phyloP scores from a whole-genome alignment of 2,888 invertebrate species.

The Dynastes hyllus region DNA sequence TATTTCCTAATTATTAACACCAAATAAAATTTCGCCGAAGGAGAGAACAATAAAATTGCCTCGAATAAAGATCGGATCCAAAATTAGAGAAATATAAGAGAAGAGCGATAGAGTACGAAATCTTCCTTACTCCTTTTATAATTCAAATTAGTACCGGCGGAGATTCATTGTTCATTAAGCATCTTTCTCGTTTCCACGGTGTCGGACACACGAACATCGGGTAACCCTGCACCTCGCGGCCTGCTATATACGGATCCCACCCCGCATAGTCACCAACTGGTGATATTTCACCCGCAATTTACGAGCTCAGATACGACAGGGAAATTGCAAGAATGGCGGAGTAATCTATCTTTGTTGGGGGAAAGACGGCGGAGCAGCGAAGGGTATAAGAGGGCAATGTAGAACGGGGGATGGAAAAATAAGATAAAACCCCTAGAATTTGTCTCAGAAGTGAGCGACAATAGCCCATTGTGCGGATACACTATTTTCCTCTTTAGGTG shows the following conservation, averaged over 20 bases:
- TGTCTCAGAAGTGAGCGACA: constrained; percentile 70
- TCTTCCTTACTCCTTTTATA: constrained; percentile 41
- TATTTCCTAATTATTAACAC: constrained; percentile 24
- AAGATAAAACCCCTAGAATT: constrained; percentile 71
- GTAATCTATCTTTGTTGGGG: constrained; percentile 90
- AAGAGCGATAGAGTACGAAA: constrained; percentile 16
- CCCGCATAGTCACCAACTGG: constrained; percentile 69
- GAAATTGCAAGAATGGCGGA: constrained; percentile 95
- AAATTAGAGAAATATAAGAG: constrained; percentile 30
- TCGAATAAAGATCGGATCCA: constrained; percentile 15
- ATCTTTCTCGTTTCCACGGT: constrained; percentile 54
- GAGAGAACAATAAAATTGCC: not conserved
- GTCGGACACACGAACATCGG: constrained; percentile 56
- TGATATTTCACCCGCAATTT: constrained; percentile 90
- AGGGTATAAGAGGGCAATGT: constrained; percentile 3
- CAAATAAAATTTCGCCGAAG: constrained; percentile 16
- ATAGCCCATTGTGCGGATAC: constrained; percentile 68
- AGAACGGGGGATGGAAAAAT: constrained; percentile 65
- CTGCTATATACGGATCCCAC: constrained; percentile 60
- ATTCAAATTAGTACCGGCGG: constrained; percentile 45
- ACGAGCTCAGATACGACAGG: constrained; percentile 93
- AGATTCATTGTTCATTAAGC: constrained; percentile 52
- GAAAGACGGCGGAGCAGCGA: constrained; percentile 63
- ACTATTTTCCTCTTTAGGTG: constrained; percentile 55
- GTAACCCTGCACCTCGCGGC: constrained; percentile 60